phyloP scores from a whole-genome alignment of 1,140 invertebrate species.

The Macrobrachium nipponense region DNA sequence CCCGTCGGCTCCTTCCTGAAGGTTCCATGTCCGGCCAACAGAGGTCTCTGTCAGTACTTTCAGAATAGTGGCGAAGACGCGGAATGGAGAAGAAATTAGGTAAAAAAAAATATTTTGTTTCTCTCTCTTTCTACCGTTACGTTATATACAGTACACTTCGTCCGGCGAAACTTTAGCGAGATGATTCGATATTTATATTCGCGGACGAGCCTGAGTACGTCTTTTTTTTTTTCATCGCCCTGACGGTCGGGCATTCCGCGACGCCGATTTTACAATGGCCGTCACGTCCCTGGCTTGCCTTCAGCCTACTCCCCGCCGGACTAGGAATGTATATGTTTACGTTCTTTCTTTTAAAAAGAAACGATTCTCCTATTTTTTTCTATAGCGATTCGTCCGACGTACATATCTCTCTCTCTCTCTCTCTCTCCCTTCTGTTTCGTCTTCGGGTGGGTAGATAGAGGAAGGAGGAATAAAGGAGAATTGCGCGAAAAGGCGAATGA shows the following conservation, averaged over 20 bases:
- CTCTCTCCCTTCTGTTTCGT: no score
- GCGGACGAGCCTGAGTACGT: not conserved
- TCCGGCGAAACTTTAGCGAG: not conserved
- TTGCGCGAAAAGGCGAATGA: no score
- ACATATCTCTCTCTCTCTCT: no score
- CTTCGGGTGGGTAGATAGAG: no score
- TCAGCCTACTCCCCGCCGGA: not conserved
- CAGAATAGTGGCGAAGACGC: not conserved
- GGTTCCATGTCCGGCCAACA: not conserved
- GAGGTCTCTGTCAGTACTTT: slow-evolving; percentile 9
- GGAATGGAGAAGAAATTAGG: not conserved
- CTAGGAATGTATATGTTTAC: slow-evolving; percentile 1
- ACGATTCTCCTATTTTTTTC: no score
- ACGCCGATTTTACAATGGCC: slow-evolving; percentile 20
- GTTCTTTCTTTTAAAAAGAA: not conserved
- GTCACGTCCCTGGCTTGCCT: not conserved
- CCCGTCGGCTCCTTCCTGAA: no score
- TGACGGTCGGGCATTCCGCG: not conserved
- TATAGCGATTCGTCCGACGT: no score
- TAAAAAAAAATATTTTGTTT: not conserved
- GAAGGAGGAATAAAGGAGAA: no score
- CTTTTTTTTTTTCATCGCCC: not conserved
- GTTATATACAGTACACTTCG: not conserved
- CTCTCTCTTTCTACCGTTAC: slow-evolving; percentile 2
- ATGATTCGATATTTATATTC: not conserved